Percentiles rank a stretch among this genome's conserved stretches.
phyloP scores from a whole-genome alignment of 1,140 invertebrate species.

The Trachymyrmex septentrionalis region DNA sequence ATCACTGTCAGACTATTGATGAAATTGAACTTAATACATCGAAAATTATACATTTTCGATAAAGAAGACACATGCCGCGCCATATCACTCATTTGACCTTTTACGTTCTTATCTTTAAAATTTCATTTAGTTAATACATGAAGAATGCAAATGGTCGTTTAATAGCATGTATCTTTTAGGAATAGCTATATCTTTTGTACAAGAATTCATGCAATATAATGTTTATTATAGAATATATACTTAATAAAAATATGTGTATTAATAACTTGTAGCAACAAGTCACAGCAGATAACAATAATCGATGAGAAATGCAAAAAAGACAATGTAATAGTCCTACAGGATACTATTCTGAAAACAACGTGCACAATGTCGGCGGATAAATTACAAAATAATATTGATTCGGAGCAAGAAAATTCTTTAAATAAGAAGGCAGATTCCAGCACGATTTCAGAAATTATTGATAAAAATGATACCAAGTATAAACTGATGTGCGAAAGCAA shows the following conservation, averaged over 20 bases:
- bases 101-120: background rate
- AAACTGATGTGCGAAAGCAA: background rate
- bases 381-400: slow-evolving; percentile 13
- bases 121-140: background rate
- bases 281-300: slow-evolving; percentile 35
- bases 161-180: background rate
- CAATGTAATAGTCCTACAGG: slow-evolving; percentile 32
- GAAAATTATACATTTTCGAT: slow-evolving; percentile 31
- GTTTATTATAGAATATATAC: background rate
- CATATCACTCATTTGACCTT: background rate
- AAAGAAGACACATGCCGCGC: background rate
- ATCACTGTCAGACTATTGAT: background rate
- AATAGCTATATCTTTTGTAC: background rate
- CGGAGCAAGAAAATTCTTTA: slow-evolving; percentile 1
- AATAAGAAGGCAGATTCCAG: background rate
- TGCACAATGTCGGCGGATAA: background rate
- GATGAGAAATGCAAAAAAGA: slow-evolving; percentile 41
- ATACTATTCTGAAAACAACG: slow-evolving; percentile 6
- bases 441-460: background rate
- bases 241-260: background rate
- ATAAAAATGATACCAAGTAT: background rate
- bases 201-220: slow-evolving; percentile 1
- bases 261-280: slow-evolving; percentile 37
- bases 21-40: background rate
- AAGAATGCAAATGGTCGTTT: background rate